phyloP scores from a whole-genome alignment of 2,888 invertebrate species.

The Glyphotaelius pellucidus region DNA sequence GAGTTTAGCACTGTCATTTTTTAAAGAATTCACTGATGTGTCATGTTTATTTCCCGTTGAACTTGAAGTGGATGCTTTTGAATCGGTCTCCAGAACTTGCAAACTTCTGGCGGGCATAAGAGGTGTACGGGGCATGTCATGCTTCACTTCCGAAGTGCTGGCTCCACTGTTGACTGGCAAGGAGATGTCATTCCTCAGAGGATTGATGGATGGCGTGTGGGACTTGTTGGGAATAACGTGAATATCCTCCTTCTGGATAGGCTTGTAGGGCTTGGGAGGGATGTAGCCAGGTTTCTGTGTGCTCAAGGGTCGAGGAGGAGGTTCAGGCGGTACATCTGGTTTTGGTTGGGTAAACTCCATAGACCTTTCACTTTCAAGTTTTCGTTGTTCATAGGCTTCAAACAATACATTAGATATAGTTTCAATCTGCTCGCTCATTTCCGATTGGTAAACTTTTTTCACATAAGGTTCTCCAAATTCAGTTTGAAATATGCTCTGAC shows the following conservation, averaged over 20 bases:
- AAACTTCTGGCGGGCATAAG: constrained; percentile 64
- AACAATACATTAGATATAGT: constrained; percentile 65
- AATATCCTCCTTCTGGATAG: constrained; percentile 74
- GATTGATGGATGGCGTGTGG: constrained; percentile 48
- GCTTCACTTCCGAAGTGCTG: neutral
- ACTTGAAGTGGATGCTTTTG: constrained; percentile 70
- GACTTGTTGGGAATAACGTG: constrained; percentile 69
- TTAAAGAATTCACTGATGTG: constrained; percentile 52
- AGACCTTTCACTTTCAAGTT: constrained; percentile 41
- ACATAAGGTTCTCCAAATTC: constrained; percentile 64
- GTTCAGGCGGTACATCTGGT: constrained; percentile 68
- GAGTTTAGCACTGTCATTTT: constrained; percentile 67
- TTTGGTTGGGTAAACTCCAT: constrained; percentile 42
- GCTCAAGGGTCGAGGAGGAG: constrained; percentile 69
- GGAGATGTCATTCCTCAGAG: constrained; percentile 62
- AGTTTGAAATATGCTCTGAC: constrained; percentile 63
- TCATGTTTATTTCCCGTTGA: constrained; percentile 56
- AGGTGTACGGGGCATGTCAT: constrained; percentile 55
- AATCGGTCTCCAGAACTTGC: constrained; percentile 64
- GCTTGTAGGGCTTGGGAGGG: constrained; percentile 71
- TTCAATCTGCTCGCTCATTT: constrained; percentile 63
- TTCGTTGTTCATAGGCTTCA: constrained; percentile 65
- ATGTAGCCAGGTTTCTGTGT: constrained; percentile 67
- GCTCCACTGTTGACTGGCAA: constrained; percentile 47
- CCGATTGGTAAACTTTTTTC: constrained; percentile 56